Base-by-base conservation (phyloP, 2,113 vertebrate species). In the Myxocyprinus asiaticus region DNA sequence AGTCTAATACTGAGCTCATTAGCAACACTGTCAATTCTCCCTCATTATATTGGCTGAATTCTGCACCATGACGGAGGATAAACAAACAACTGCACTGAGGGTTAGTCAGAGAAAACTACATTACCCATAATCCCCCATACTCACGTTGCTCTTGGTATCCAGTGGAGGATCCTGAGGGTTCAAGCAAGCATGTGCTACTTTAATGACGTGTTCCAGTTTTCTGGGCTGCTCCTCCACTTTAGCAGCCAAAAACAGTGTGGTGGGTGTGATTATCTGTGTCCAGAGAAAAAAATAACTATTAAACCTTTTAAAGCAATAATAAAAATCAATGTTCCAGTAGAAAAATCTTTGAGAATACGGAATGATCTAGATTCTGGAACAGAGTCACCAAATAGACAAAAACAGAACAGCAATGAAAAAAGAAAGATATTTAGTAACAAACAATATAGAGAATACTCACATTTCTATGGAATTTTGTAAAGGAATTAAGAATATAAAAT, bases 401-500 rank as follows among this genome's bases (percentile, higher is more conserved):
- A n/a, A 33, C 22, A 33, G 22, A 33, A 33, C 22, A 33, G 3
- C 22, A 33, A 33, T 33, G 22, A 33, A 33, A 3, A 33, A 33
- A 33, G 3, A 33, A 33, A 33, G 22, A 33, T 33, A 33, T 33
- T 33, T 33, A 33, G 22, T 33, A 33, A 33, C 22, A 33, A 33
- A 33, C 22, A 33, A 33, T 33, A 33, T 33, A 33, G 22, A 33
- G 22, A 33, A 42, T 93, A 98, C 98, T 99, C 91, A 99, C 98
- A 85, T 98, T 98, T 94, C 95, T 94, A 84, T 95, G 96, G 90
- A 98, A 99, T 88, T 98, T 99, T 55, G 94, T 94, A 93, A 99
- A 99, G 85, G 98, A 98, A 92, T 99, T 96, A 69, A 98, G 96
- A 97, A 99, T 98, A 92, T 99, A 99, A 95, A 99, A 99, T 78